Conservation (phyloP, 2,888 invertebrate species). For the Balanococcus diminutus region DNA sequence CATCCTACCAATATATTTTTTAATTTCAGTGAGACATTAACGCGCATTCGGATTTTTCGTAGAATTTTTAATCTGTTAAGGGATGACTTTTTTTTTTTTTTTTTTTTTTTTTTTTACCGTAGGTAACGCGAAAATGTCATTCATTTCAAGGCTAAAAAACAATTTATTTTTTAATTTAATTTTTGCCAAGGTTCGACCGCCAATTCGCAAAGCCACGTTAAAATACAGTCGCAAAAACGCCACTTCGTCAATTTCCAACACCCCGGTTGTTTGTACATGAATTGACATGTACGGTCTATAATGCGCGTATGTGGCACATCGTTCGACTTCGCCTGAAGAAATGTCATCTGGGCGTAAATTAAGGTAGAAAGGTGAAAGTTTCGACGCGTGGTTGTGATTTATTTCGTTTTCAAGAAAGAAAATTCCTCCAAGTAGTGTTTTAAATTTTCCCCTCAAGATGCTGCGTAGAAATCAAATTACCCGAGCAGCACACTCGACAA, state of each 20-base stretch:
- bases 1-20: not conserved
- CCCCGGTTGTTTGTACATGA: not conserved
- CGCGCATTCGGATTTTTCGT: not conserved
- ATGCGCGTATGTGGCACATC: too few relatives aligned
- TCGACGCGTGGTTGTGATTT: not conserved
- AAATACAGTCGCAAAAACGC: not conserved
- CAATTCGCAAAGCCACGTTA: not conserved
- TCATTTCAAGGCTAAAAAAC: slow-evolving; percentile 35
- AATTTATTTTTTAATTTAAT: slow-evolving; percentile 36
- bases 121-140: slow-evolving; percentile 16
- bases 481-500: too few relatives aligned
- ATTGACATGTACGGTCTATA: not conserved
- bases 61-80: not conserved
- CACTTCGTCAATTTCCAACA: not conserved
- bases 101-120: not conserved
- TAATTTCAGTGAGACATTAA: not conserved
- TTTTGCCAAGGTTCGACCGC: not conserved
- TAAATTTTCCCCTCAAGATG: too few relatives aligned
- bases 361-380: not conserved
- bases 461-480: too few relatives aligned
- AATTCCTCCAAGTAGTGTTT: too few relatives aligned
- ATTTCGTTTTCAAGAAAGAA: not conserved
- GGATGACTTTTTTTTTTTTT: slow-evolving; percentile 1
- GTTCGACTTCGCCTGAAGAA: not conserved
- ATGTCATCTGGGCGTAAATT: not conserved